These are phyloP conservation scores for Trichomycterus rosablanca DNA, from an alignment of 2,113 vertebrate genomes.

Conservation along the genomic window DNA sequence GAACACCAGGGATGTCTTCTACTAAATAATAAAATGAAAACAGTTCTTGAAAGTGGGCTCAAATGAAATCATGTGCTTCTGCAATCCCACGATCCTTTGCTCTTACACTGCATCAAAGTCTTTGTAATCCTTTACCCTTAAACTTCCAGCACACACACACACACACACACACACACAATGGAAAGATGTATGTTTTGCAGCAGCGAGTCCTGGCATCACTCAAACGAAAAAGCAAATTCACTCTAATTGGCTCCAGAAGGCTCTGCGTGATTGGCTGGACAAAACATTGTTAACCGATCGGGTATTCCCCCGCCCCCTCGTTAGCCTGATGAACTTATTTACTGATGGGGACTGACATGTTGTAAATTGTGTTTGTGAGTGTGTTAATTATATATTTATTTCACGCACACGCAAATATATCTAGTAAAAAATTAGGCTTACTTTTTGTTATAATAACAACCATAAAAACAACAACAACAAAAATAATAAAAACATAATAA, in stretches of 20 bases:
- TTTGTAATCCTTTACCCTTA: conserved; percentile 7
- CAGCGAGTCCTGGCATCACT: conserved; percentile 49
- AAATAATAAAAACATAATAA: too few relatives aligned
- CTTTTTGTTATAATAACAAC: too few relatives aligned
- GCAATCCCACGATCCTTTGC: conserved; percentile 43
- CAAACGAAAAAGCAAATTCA: conserved; percentile 64
- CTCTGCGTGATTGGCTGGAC: conserved; percentile 66
- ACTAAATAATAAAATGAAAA: too few relatives aligned
- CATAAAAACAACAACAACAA: too few relatives aligned
- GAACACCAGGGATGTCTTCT: too few relatives aligned
- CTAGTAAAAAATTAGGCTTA: too few relatives aligned
- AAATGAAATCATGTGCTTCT: conserved; percentile 52
- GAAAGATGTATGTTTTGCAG: not conserved
- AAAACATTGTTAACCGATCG: conserved; percentile 70
- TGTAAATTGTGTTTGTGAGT: not conserved
- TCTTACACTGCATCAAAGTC: conserved; percentile 23
- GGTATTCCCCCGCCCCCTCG: conserved; percentile 72
- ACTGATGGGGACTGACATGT: conserved; percentile 75
- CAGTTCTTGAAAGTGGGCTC: not conserved
- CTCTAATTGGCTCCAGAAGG: conserved; percentile 75
- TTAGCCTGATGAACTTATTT: conserved; percentile 90
- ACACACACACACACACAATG: conserved; percentile 8
- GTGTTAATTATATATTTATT: too few relatives aligned
- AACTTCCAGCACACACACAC: conserved; percentile 1
- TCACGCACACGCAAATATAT: too few relatives aligned